phyloP scores from a whole-genome alignment of 1,140 invertebrate genomes.

The Drosophila miranda region DNA sequence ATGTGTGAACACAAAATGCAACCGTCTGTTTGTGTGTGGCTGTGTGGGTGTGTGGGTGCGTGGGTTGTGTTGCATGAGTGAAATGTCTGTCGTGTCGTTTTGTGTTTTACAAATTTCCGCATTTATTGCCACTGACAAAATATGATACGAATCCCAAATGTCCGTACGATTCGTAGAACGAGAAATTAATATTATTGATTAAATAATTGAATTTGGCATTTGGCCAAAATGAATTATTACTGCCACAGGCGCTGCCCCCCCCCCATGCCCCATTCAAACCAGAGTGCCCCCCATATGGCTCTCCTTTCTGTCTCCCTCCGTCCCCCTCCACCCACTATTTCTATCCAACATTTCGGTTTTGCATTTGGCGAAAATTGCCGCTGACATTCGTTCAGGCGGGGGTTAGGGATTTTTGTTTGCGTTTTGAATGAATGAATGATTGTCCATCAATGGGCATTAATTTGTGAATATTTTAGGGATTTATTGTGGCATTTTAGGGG shows the following conservation, averaged over 20 bases:
- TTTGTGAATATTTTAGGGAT: slow-evolving; percentile 12
- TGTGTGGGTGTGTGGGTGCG: slow-evolving; percentile 4
- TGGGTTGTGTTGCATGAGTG: slow-evolving; percentile 48
- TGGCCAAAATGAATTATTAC: slow-evolving; percentile 42
- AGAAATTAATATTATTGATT: slow-evolving; percentile 81
- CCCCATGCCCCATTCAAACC: background rate
- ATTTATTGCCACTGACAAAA: slow-evolving; percentile 80
- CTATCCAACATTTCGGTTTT: slow-evolving; percentile 42
- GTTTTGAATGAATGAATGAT: slow-evolving; percentile 29
- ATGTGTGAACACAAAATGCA: slow-evolving; percentile 70
- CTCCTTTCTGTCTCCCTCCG: background rate
- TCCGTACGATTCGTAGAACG: no score
- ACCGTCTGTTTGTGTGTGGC: slow-evolving; percentile 2
- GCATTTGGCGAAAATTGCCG: slow-evolving; percentile 39
- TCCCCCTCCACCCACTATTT: background rate
- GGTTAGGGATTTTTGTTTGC: background rate
- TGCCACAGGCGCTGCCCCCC: slow-evolving; percentile 21
- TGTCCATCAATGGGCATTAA: slow-evolving; percentile 29
- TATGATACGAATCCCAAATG: slow-evolving; percentile 63
- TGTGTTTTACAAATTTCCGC: slow-evolving; percentile 76
- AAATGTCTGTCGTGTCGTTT: slow-evolving; percentile 59
- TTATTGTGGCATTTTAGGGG: background rate
- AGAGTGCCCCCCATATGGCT: background rate
- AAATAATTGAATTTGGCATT: slow-evolving; percentile 81
- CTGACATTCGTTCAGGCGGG: slow-evolving; percentile 37